Evolutionary conservation across 2,113 vertebrate genomes (phyloP), one percentile per base, ranked within the genome.

Genomic region (Myiozetetes cayanensis): DNA sequence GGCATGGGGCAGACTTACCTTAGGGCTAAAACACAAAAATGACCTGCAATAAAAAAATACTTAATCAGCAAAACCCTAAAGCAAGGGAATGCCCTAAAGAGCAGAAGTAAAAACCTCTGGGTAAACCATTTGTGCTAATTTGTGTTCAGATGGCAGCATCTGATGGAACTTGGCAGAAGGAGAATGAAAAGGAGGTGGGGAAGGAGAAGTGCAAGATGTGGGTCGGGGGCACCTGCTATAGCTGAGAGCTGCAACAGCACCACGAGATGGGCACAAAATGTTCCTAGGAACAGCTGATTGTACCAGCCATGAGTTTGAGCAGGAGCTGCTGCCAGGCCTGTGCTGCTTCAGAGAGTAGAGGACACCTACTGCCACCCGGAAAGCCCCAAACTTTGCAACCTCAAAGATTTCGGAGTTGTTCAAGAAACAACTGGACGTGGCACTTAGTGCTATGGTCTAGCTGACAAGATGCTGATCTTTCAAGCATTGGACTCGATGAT

Each of bases 291-390:
- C 0, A 6, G 13, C 43, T 8, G 6, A 13, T 19, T 37, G 11
- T 41, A 19, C 21, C 62, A 68, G 27, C 47, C 8, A 16, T 0
- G 0, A 6, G 5, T 31, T 14, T 31, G 31, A 75, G 41, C 28
- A 61, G 52, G 27, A 65, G 30, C 0, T 44, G 31, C 47, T 74
- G 24, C 43, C 19, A 74, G 28, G 50, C 25, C 65, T 71, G 39
- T 19, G 39, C 27, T 44, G 14, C 30, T 33, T 21, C 1, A 1
- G n/a, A 2, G 9, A 55, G 28, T 1, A 15, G 24, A 79, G 14
- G 20, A 86, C 77, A 61, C n/a, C 49, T 56, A 4, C 27, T 49
- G 25, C 18, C 47, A 39, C 30, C 39, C 19, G 8, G 28, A 71
- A 82, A 75, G 31, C 27, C 37, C 10, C 24, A 65, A 4, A 39